A percentile compares a stretch with the other conserved stretches of the same genome.
These are phyloP conservation scores for Morinoia aosen DNA, from an alignment of 2,888 invertebrate genomes.

Conservation along the genomic window DNA sequence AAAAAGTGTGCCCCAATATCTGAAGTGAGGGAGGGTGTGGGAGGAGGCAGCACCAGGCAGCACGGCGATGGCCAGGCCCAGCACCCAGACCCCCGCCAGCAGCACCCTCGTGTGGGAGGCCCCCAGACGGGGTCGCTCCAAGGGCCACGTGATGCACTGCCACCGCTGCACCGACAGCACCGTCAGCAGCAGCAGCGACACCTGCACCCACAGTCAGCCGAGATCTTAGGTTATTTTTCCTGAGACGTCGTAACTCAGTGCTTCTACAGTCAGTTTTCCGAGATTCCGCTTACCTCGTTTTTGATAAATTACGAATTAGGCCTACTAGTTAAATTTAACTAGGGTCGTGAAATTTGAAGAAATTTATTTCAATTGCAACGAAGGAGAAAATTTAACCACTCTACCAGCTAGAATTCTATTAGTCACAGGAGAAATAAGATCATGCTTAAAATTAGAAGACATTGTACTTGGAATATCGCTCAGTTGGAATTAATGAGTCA, in stretches of 20 bases:
- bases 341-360: too few species aligned
- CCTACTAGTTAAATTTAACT: too few species aligned
- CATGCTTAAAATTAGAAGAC: too few species aligned
- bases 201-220: conserved; percentile 70
- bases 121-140: conserved; percentile 76
- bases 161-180: conserved; percentile 82
- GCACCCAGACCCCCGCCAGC: conserved; percentile 77
- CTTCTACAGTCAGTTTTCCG: neutral
- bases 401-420: too few species aligned
- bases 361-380: too few species aligned
- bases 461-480: too few species aligned
- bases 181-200: conserved; percentile 79
- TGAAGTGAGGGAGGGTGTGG: too few species aligned
- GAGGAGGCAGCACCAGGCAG: conserved; percentile 74
- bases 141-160: conserved; percentile 74
- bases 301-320: too few species aligned
- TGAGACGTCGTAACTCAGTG: neutral
- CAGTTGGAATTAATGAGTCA: too few species aligned
- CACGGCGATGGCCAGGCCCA: conserved; percentile 77
- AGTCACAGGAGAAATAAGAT: too few species aligned
- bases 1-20: too few species aligned
- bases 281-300: neutral
- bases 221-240: neutral
- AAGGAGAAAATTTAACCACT: too few species aligned
- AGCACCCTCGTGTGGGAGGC: conserved; percentile 75